Evolutionary conservation across 2,888 invertebrate species (phyloP).

Genomic region (Euplexia lucipara): DNA sequence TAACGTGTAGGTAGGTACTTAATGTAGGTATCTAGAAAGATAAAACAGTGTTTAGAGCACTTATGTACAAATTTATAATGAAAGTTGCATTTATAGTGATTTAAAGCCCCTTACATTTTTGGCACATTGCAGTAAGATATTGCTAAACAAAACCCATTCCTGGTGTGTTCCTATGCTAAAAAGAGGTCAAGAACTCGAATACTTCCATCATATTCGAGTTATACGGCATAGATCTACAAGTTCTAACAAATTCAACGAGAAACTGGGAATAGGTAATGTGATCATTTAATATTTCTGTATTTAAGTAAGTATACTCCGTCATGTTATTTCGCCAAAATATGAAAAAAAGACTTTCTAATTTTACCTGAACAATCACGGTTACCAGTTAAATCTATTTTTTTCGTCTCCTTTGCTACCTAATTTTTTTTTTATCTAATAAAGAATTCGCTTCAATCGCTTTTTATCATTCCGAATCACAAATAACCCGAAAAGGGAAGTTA

Average conservation of each 20-base stretch:
- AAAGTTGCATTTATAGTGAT: too few species aligned
- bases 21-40: too few species aligned
- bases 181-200: conserved; percentile 35
- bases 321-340: conserved; percentile 8
- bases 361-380: conserved; percentile 36
- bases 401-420: neutral
- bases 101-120: too few species aligned
- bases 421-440: conserved; percentile 36
- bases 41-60: too few species aligned
- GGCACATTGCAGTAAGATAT: too few species aligned
- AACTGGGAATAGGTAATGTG: neutral
- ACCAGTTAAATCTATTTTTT: conserved; percentile 37
- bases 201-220: conserved; percentile 33
- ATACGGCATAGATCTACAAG: too few species aligned
- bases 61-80: too few species aligned
- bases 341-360: conserved; percentile 26
- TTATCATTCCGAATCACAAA: conserved; percentile 60
- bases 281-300: neutral
- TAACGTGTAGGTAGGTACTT: too few species aligned
- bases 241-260: conserved; percentile 24
- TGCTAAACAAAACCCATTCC: too few species aligned
- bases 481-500: conserved; percentile 38
- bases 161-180: conserved; percentile 9
- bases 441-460: conserved; percentile 46
- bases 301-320: neutral